phyloP scores from a whole-genome alignment of 2,888 invertebrate species.

The Strigamia transsilvanica region DNA sequence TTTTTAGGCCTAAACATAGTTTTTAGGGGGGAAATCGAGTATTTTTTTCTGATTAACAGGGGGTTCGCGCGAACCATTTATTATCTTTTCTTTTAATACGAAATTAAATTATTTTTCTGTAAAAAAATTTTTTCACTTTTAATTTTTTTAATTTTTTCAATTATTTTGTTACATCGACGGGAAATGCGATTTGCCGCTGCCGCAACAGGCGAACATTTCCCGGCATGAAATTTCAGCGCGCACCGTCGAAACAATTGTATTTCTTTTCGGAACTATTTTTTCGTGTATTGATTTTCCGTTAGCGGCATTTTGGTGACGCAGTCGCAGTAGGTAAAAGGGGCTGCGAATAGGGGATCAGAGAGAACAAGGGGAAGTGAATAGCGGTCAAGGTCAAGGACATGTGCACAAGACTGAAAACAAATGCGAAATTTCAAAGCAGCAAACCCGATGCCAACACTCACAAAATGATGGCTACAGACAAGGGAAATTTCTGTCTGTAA shows the following conservation, averaged over 20 bases:
- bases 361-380: conserved; percentile 37
- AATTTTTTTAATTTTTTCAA: no score
- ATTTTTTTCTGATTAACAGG: no score
- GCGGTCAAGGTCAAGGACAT: conserved; percentile 46
- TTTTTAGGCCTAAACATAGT: no score
- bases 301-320: not conserved
- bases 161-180: not conserved
- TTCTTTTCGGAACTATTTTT: no score
- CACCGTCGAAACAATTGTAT: no score
- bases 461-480: not conserved
- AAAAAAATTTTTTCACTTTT: not conserved
- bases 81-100: no score
- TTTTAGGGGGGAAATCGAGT: no score
- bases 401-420: conserved; percentile 16
- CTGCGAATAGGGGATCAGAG: conserved; percentile 6
- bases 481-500: not conserved
- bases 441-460: not conserved
- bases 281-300: not conserved
- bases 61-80: no score
- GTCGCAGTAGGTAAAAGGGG: conserved; percentile 8
- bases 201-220: no score
- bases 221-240: no score
- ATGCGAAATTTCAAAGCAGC: not conserved
- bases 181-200: no score
- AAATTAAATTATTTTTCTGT: not conserved